Base-by-base conservation (phyloP, 2,113 vertebrate species). In the Corvus moneduloides region DNA sequence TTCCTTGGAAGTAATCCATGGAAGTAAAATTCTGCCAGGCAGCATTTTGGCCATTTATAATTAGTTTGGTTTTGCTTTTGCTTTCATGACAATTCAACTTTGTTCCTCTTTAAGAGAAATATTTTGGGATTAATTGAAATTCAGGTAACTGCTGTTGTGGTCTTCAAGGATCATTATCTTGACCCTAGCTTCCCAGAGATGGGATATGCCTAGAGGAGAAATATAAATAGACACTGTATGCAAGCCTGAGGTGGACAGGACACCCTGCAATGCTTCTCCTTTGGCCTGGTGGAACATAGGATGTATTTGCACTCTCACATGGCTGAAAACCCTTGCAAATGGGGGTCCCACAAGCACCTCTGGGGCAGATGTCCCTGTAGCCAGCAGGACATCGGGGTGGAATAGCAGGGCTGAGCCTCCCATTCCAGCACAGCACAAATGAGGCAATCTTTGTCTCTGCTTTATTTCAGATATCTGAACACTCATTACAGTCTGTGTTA, bases 71-170 rank as follows among this genome's bases (percentile, higher is more conserved):
- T 87, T 83, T 46, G 13, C 8, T 33, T 95, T 79, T 56, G 6
- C 41, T 84, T 94, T 78, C 69, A 46, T 16, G 13, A 7, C 7
- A 19, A 48, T 63, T 95, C 78, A 11, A 49, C 8, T 76, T 84
- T 67, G 10, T 21, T 87, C 24, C 24, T 74, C 1, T 44, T 78
- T 91, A 55, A 79, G 13, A 68, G 55, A 82, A 89, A 41, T 16
- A 8, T 18, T 48, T 68, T 33, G 23, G 20, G 35, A 7, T 80
- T 71, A 59, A 63, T 4, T 49, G 44, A 78, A 84, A 79, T 84
- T 58, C 27, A 56, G 22, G 20, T 61, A n/a, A 55, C 11, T 0
- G 0, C 17, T 41, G 2, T 16, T 73, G 58, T 37, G 54, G 7
- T 61, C 61, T 72, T 87, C 62, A 63, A 62, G 73, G 19, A 17